Conservation (phyloP, 2,797 vertebrate species). For the Hylomyscus alleni region DNA sequence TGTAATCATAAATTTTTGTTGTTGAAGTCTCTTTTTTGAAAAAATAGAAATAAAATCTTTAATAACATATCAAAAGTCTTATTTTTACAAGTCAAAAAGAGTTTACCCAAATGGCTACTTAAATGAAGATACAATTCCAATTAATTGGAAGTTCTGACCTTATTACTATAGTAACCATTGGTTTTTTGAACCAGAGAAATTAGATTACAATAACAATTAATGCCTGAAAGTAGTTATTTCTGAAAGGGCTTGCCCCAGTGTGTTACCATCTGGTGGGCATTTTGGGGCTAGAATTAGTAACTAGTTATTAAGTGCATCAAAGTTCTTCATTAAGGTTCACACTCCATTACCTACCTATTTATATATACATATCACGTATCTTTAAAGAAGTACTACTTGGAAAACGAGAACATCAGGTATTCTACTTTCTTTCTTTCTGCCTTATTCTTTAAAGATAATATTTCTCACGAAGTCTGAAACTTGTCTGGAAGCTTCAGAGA, state of each 20-base stretch:
- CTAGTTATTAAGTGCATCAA: slow-evolving; percentile 45
- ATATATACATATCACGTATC: not conserved
- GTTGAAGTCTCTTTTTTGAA: not conserved
- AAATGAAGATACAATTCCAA: not conserved
- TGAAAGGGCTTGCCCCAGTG: slow-evolving; percentile 47
- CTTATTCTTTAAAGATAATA: not conserved
- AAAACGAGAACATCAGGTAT: not conserved
- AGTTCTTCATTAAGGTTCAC: slow-evolving; percentile 3
- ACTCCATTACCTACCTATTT: slow-evolving; percentile 15
- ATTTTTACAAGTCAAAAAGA: slow-evolving; percentile 62
- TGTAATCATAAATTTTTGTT: not conserved
- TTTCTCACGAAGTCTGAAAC: not conserved
- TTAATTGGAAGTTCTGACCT: slow-evolving; percentile 57
- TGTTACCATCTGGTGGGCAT: slow-evolving; percentile 59
- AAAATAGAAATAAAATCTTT: slow-evolving; percentile 16
- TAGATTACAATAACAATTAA: slow-evolving; percentile 70
- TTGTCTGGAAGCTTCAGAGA: not conserved
- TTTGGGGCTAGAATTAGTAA: slow-evolving; percentile 71
- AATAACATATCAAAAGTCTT: slow-evolving; percentile 46
- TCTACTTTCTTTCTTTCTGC: not conserved
- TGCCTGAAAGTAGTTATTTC: slow-evolving; percentile 67
- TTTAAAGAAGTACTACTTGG: slow-evolving; percentile 39
- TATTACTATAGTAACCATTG: slow-evolving; percentile 53
- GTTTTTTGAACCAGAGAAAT: slow-evolving; percentile 48
- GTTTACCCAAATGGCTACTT: slow-evolving; percentile 51